Base-by-base conservation (phyloP, 2,113 vertebrate species). In the Zosterops hypoxanthus region DNA sequence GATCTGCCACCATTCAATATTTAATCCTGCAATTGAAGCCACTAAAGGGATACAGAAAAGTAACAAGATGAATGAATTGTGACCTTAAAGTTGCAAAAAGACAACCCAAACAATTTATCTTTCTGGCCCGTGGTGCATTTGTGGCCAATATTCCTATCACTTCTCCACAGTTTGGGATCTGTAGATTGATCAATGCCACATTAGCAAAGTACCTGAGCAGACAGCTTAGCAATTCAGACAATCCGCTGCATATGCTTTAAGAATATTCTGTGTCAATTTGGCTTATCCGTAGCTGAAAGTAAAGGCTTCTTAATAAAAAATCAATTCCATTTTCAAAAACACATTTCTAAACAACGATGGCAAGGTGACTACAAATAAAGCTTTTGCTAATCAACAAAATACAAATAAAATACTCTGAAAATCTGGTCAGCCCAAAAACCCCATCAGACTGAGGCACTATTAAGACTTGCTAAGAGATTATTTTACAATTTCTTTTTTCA, bases 41-140 rank as follows among this genome's bases (percentile, higher is more conserved):
- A 97, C 98, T 99, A 98, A 99, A 99, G 98, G 98, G 98, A 99
- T 98, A 98, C 85, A 97, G 96, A 94, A 94, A 96, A 97, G 98
- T 98, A 99, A 98, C 98, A 98, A 99, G 98, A 99, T 98, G 98
- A 99, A 99, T 99, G 98, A 98, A 98, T 98, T 97, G 97, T 98
- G 98, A 99, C 99, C 99, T 98, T 98, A 97, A 97, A 99, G 98
- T 98, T 98, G 98, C 98, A 98, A 98, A 99, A 98, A 99, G 98
- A 98, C 98, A 98, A 98, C 98, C 98, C 97, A 98, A 98, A 98
- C 98, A 98, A 99, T 99, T 99, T 99, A 98, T 99, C 98, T 98
- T 98, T 97, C 97, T 98, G 98, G 98, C 97, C 98, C 86, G 41
- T 93, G 95, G 94, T 96, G 97, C 96, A 98, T 97, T 96, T 97